Conservation (phyloP, 2,888 invertebrate species). For the Sphinx pinastri region DNA sequence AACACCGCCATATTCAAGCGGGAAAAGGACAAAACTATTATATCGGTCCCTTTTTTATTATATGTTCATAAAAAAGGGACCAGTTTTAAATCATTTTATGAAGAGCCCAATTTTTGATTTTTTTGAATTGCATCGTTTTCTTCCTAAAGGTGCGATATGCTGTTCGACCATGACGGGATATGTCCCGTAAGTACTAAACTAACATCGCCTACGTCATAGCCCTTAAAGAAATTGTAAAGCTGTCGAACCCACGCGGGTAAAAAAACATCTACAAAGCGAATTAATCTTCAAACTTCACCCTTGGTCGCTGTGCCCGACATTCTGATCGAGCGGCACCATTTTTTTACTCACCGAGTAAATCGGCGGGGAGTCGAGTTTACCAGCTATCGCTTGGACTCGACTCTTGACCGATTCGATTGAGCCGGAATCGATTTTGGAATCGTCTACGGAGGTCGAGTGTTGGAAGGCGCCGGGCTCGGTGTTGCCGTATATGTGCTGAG, state of each 20-base stretch:
- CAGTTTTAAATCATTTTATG: too few relatives aligned
- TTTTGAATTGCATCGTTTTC: too few relatives aligned
- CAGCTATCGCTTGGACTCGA: constrained; percentile 72
- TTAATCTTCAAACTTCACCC: constrained; percentile 55
- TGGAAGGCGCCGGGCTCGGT: constrained; percentile 61
- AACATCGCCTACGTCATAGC: constrained; percentile 47
- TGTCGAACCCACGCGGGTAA: constrained; percentile 43
- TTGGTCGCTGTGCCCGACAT: constrained; percentile 61
- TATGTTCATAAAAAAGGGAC: too few relatives aligned
- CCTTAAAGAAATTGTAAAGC: constrained; percentile 55
- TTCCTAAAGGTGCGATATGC: too few relatives aligned
- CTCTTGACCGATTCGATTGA: constrained; percentile 76
- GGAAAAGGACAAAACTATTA: constrained; percentile 55
- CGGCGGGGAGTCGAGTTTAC: constrained; percentile 70
- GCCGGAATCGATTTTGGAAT: constrained; percentile 67
- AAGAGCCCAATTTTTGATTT: too few relatives aligned
- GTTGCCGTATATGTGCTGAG: constrained; percentile 77
- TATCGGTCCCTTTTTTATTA: too few relatives aligned
- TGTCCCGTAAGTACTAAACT: constrained; percentile 54
- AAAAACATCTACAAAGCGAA: constrained; percentile 65
- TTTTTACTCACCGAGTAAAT: constrained; percentile 79
- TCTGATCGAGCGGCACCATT: constrained; percentile 67
- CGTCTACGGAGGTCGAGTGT: constrained; percentile 63
- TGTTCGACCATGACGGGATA: constrained; percentile 50
- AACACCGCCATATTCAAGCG: too few relatives aligned